Evolutionary conservation across 2,113 vertebrate genomes (phyloP).

Genomic region (Syngnathus floridae): DNA sequence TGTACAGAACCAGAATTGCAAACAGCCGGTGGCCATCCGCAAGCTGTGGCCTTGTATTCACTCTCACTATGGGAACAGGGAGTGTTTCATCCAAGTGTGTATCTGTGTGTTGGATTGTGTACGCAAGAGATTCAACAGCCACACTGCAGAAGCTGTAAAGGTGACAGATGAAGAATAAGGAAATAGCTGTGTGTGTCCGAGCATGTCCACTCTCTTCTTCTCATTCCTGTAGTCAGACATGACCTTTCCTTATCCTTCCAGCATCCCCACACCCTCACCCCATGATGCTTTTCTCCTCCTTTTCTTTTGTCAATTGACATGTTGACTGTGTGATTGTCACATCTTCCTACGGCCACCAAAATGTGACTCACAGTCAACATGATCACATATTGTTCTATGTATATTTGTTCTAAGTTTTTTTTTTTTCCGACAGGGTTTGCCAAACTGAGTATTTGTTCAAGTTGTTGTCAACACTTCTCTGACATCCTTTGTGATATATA

Average conservation of each 20-base stretch:
- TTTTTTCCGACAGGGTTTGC: not conserved
- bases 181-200: constrained; percentile 8
- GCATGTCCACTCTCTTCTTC: constrained; percentile 40
- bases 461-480: not conserved
- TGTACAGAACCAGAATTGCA: not conserved
- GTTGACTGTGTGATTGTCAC: not conserved
- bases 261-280: not conserved
- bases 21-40: constrained; percentile 30
- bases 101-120: constrained; percentile 16
- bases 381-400: not conserved
- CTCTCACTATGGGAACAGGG: constrained; percentile 49
- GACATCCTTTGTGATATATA: not conserved
- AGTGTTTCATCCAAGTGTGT: constrained; percentile 25
- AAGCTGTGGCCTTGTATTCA: constrained; percentile 43
- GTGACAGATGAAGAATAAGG: not conserved
- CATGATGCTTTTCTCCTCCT: not conserved
- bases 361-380: constrained; percentile 11
- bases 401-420: not conserved
- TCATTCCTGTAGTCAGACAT: constrained; percentile 41
- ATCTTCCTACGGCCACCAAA: not conserved
- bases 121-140: not conserved
- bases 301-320: not conserved
- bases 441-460: not conserved
- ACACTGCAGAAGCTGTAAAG: not conserved
- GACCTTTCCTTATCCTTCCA: constrained; percentile 43